Evolutionary conservation across 1,140 invertebrate species (phyloP), one percentile per base, ranked within the genome.

Genomic region (Trachelipus rathkii): DNA sequence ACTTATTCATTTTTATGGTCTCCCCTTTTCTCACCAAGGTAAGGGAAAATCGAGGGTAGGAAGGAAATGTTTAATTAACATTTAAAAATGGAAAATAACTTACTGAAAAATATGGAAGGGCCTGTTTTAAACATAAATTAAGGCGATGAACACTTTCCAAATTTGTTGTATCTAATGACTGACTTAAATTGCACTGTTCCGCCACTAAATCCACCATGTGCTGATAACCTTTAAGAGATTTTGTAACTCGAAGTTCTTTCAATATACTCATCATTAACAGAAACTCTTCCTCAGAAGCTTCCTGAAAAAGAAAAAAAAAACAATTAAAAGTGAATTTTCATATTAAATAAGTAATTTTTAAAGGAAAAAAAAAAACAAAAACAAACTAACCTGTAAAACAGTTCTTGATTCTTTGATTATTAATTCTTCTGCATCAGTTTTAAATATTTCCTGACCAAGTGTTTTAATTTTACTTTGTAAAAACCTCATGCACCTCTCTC

Each of bases 231-330:
- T 87, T 87, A 21, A 93, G 87, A 46, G 93, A 92, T 79, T 91
- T 91, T 69, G 92, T 91, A 67, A 94, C 87, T 85, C 91, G 90
- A 10, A 95, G 91, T 85, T 89, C 89, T 0, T 89, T 90, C 78
- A 98, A 86, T 74, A 96, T 88, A 21, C 91, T 91, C 91, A 98
- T 94, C 45, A 97, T 90, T 70, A 90, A 88, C 77, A 95, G 90
- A 86, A 97, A 97, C 86, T 98, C 95, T 82, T 96, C 93, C 71
- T 93, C 92, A 53, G 92, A 94, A 11, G 95, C 91, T 88, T 95
- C 92, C 91, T 94, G 81, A 1, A 85, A 84, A 78, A 76, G 33
- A 33, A 6, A n/a, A n/a, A n/a, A n/a, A n/a, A n/a, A n/a, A n/a
- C n/a, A n/a, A n/a, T n/a, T n/a, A n/a, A n/a, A n/a, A n/a, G n/a